phyloP scores from a whole-genome alignment of 2,113 vertebrate species.

The Corythornis madagascariensis region DNA sequence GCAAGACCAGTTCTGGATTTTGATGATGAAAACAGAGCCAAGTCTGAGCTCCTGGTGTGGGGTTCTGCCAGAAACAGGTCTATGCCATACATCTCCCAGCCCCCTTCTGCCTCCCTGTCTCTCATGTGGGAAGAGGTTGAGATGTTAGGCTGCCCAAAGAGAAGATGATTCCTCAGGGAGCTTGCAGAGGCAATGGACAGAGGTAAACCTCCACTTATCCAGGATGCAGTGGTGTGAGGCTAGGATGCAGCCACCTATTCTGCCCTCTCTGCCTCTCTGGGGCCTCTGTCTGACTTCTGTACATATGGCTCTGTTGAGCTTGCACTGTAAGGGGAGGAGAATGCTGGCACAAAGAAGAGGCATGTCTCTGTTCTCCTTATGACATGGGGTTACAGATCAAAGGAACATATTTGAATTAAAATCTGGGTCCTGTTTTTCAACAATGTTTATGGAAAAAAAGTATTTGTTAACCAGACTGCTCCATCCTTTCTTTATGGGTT shows the following conservation, averaged over 20 bases:
- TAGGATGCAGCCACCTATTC: not conserved
- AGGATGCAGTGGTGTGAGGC: not conserved
- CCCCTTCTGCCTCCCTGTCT: not conserved
- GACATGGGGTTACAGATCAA: not conserved
- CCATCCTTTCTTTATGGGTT: not conserved
- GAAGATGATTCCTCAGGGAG: not conserved
- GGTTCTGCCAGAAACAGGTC: not conserved
- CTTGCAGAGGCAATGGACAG: not conserved
- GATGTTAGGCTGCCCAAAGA: not conserved
- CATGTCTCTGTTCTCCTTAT: not conserved
- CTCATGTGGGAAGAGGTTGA: not conserved
- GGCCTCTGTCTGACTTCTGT: not conserved
- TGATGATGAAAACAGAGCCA: not conserved
- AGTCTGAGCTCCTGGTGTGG: not conserved
- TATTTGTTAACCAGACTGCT: not conserved
- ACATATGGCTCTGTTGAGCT: not conserved
- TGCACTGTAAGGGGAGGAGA: not conserved
- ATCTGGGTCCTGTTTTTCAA: not conserved
- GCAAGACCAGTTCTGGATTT: not conserved
- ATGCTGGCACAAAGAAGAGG: not conserved
- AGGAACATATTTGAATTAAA: conserved; percentile 37
- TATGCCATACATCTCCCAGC: not conserved
- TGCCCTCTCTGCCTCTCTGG: not conserved
- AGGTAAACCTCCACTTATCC: not conserved
- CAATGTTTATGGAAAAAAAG: not conserved